Evolutionary conservation across 2,888 invertebrate genomes (phyloP).

Genomic region (Parnassius mnemosyne): DNA sequence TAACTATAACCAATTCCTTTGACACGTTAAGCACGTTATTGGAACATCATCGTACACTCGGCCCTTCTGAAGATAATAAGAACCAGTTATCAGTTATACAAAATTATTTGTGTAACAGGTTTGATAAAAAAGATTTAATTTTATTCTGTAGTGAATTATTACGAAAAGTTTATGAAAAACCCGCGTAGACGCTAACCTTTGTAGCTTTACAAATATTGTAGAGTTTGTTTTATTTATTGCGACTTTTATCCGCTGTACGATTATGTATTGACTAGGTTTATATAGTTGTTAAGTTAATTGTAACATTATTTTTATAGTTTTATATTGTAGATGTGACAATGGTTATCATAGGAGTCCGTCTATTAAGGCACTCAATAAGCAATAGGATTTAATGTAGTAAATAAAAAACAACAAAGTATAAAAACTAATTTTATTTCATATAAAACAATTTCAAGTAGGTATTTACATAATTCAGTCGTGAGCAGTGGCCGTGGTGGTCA

Average conservation of each 20-base stretch:
- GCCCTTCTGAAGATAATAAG: constrained; percentile 26
- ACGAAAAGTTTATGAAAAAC: constrained; percentile 47
- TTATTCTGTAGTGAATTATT: constrained; percentile 57
- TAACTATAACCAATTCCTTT: constrained; percentile 37
- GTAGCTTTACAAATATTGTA: constrained; percentile 18
- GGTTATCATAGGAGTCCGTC: constrained; percentile 4
- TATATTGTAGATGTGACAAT: constrained; percentile 4
- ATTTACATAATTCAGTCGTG: constrained; percentile 78
- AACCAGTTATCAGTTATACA: constrained; percentile 45
- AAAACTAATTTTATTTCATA: constrained; percentile 69
- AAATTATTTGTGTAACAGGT: constrained; percentile 50
- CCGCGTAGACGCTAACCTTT: constrained; percentile 29
- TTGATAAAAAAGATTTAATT: constrained; percentile 50
- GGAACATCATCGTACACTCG: constrained; percentile 34
- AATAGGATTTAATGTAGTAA: constrained; percentile 26
- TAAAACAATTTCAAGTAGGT: constrained; percentile 57
- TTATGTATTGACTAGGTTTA: constrained; percentile 10
- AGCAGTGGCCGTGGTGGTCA: constrained; percentile 49
- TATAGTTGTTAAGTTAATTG: constrained; percentile 2
- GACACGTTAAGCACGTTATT: constrained; percentile 43
- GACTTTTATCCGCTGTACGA: constrained; percentile 2
- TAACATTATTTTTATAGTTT: constrained; percentile 1
- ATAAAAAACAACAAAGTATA: constrained; percentile 38
- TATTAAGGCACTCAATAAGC: constrained; percentile 11
- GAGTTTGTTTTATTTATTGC: constrained; percentile 19